Evolutionary conservation across 2,113 vertebrate genomes (phyloP), one percentile per base, ranked within the genome.

Genomic region (Hylia prasina): DNA sequence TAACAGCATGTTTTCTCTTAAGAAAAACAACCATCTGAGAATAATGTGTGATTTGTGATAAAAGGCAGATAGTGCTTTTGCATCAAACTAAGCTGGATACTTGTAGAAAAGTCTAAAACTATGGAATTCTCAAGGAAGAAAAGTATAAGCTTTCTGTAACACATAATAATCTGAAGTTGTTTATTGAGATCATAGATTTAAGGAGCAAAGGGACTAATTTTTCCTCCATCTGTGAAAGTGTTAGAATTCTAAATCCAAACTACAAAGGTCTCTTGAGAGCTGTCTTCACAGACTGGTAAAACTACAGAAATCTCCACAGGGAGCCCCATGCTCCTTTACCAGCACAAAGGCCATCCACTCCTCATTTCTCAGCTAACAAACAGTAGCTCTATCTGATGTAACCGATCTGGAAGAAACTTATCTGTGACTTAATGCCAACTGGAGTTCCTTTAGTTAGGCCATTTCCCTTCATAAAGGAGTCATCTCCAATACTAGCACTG

Each of bases 291-390:
- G 15, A 23, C 28, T 20, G 33, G 44, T 53, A 53, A 79, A 90
- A 28, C 35, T 86, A 42, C 24, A 60, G 40, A 60, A 17, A 71
- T 19, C 45, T 15, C 31, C 15, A 17, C 1, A 21, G 53, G 37
- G 31, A 68, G 64, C 5, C 30, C 48, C 58, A 0, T 5, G 11
- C 7, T 63, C 27, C 37, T 2, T 1, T 33, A 12, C 15, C 19
- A 39, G 9, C 56, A 60, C 0, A 0, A 69, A 80, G 22, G 11
- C 40, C 28, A 53, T 54, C n/a, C 42, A 13, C 2, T 13, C 37
- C 37, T 83, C 16, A 4, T 58, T 70, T 57, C 53, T 58, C 54
- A 86, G n/a, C 21, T 56, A 28, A 25, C 37, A 65, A 61, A 53
- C 9, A 45, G 23, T 11, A 57, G 7, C 9, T 60, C 15, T 31